These are phyloP conservation scores for Lycophotia porphyrea DNA, from an alignment of 2,888 invertebrate species.

Conservation along the genomic window DNA sequence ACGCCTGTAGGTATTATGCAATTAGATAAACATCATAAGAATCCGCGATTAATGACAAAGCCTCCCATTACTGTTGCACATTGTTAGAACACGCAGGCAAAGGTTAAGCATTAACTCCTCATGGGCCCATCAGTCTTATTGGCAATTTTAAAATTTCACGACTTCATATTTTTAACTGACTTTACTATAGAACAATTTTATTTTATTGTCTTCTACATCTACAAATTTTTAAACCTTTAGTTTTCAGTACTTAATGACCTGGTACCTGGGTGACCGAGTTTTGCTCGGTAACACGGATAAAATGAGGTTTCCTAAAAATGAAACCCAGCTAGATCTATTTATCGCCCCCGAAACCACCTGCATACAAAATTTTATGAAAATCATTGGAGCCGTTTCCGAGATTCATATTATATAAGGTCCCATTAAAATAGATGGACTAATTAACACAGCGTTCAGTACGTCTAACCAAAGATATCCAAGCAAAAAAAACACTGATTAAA, in stretches of 20 bases:
- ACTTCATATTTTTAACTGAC: conserved; percentile 5
- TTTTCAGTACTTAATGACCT: not conserved
- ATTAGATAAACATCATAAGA: conserved; percentile 64
- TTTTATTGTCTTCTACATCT: not conserved
- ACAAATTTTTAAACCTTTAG: not conserved
- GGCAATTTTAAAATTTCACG: conserved; percentile 17
- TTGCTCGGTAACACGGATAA: too few species aligned
- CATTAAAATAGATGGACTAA: too few species aligned
- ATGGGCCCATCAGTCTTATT: conserved; percentile 7
- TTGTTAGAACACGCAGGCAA: conserved; percentile 33
- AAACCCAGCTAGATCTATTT: too few species aligned
- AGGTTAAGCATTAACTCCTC: conserved; percentile 42
- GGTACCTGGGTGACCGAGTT: too few species aligned
- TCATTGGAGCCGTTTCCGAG: too few species aligned
- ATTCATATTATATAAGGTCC: too few species aligned
- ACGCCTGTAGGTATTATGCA: conserved; percentile 62
- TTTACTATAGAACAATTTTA: not conserved
- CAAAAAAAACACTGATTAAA: too few species aligned
- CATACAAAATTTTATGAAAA: too few species aligned
- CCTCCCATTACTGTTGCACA: conserved; percentile 46
- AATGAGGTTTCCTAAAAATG: too few species aligned
- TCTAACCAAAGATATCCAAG: too few species aligned
- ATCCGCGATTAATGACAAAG: conserved; percentile 63
- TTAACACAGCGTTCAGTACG: too few species aligned
- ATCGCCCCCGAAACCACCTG: too few species aligned